Evolutionary conservation across 92 coral and sea anemone genomes (phyloP).

Genomic region (Epizoanthus rinbou): DNA sequence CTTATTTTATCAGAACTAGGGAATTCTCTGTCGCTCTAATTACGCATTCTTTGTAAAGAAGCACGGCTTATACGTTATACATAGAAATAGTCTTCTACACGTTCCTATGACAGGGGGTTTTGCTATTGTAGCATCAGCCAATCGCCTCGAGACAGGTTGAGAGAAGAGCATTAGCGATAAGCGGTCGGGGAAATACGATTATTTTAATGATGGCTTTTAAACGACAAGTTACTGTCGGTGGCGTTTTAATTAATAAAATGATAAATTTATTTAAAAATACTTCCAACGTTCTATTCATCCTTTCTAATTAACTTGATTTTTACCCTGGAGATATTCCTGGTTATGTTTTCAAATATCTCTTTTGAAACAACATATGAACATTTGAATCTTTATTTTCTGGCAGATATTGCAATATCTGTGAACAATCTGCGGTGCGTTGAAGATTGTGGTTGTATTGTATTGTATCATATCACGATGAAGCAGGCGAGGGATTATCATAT

Average conservation of each 20-base stretch:
- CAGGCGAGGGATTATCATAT: too few species aligned
- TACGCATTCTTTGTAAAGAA: too few species aligned
- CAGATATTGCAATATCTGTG: too few species aligned
- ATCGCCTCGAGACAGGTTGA: constrained; percentile 21
- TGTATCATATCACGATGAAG: too few species aligned
- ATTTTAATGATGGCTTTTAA: constrained; percentile 38
- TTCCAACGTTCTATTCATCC: background rate
- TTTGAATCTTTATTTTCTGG: too few species aligned
- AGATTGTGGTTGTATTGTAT: too few species aligned
- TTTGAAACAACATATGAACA: background rate
- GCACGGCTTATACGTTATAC: constrained; percentile 76
- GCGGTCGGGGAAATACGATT: constrained; percentile 17
- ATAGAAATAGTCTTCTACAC: constrained; percentile 38
- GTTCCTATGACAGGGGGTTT: constrained; percentile 37
- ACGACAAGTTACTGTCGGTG: constrained; percentile 43
- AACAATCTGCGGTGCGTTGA: too few species aligned
- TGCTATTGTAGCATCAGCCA: constrained; percentile 47
- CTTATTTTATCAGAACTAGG: too few species aligned
- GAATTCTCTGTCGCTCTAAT: too few species aligned
- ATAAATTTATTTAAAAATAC: constrained; percentile 52
- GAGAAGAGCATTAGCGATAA: constrained; percentile 18
- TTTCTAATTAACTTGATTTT: background rate
- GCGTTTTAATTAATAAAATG: constrained; percentile 61
- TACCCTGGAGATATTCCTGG: background rate
- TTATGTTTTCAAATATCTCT: background rate